These are phyloP conservation scores for Pterocles burchelli DNA, from an alignment of 2,113 vertebrate species.

Conservation along the genomic window DNA sequence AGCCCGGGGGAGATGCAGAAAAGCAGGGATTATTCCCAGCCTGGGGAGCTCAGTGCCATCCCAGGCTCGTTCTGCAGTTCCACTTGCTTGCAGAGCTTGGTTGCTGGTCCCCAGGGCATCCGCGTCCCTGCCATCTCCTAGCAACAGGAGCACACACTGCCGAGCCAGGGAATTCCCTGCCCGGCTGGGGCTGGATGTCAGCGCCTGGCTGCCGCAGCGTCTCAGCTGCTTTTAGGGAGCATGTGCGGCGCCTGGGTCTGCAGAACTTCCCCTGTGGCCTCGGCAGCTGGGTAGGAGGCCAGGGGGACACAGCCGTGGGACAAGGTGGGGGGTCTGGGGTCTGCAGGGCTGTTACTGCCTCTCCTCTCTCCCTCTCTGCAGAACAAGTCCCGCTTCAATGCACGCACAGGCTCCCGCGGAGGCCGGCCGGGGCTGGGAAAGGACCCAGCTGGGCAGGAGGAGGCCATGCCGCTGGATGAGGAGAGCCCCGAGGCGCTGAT, in stretches of 20 bases:
- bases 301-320: fast-evolving
- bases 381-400: slow-evolving; percentile 60
- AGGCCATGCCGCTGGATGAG: not conserved
- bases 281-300: slow-evolving; percentile 81
- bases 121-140: not conserved
- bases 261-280: slow-evolving; percentile 82
- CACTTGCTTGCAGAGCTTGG: not conserved
- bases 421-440: not conserved
- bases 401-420: fast-evolving
- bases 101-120: not conserved
- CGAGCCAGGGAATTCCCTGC: not conserved
- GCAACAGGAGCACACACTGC: not conserved
- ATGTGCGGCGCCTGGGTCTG: slow-evolving; percentile 75
- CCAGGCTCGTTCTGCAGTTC: fast-evolving
- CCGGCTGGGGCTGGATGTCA: not conserved
- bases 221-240: slow-evolving; percentile 68
- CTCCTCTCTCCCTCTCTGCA: slow-evolving; percentile 2
- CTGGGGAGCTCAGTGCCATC: fast-evolving
- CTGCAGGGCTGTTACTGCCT: not conserved
- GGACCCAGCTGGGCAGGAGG: not conserved
- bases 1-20: not conserved
- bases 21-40: not conserved
- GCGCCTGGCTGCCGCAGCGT: not conserved
- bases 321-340: fast-evolving
- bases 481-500: slow-evolving; percentile 71